Evolutionary conservation across 1,140 invertebrate genomes (phyloP).

Genomic region (Cotesia vestalis): DNA sequence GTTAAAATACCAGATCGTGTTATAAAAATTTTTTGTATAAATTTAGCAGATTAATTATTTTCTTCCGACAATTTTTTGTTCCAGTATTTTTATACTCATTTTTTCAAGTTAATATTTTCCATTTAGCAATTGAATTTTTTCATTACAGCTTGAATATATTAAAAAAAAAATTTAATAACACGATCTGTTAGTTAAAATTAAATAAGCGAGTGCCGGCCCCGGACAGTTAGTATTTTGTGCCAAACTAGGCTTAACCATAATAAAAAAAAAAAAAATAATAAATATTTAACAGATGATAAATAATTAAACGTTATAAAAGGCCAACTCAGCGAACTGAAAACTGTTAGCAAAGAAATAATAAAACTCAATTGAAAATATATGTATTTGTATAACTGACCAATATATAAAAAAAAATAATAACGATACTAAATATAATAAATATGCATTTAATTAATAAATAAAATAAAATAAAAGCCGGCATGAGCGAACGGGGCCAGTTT

Average conservation of each 20-base stretch:
- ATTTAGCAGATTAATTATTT: too few relatives aligned
- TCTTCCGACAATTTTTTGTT: neutral
- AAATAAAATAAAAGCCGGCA: constrained; percentile 54
- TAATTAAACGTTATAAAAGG: neutral
- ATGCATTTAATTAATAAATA: constrained; percentile 12
- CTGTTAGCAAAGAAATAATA: constrained; percentile 5
- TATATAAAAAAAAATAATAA: constrained; percentile 13
- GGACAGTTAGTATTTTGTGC: constrained; percentile 57
- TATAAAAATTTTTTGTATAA: too few relatives aligned
- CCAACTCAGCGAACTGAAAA: constrained; percentile 15
- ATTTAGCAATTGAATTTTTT: too few relatives aligned
- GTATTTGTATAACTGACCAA: constrained; percentile 33
- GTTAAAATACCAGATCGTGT: constrained; percentile 27
- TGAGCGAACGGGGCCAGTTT: constrained; percentile 65
- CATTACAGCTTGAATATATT: too few relatives aligned
- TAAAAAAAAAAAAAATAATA: constrained; percentile 27
- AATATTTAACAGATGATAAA: too few relatives aligned
- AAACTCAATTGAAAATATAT: neutral
- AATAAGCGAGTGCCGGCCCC: constrained; percentile 63
- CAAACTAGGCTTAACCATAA: constrained; percentile 58
- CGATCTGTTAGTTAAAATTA: constrained; percentile 29
- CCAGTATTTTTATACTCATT: neutral
- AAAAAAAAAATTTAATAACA: constrained; percentile 27
- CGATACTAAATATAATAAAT: constrained; percentile 6
- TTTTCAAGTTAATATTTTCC: too few relatives aligned